Conservation (phyloP, 2,888 invertebrate species). For the Willowsia nigromaculata region DNA sequence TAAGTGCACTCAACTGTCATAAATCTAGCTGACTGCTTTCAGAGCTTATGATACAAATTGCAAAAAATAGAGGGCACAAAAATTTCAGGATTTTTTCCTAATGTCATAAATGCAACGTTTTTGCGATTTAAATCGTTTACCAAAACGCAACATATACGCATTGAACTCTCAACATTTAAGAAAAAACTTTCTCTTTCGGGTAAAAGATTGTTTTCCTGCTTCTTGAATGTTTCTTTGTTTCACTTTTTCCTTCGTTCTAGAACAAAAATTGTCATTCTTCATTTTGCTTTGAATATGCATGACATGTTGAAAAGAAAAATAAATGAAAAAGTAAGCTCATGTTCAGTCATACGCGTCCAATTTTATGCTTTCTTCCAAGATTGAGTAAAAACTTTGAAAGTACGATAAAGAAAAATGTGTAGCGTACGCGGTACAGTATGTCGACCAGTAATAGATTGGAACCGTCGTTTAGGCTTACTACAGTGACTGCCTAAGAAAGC, state of each 20-base stretch:
- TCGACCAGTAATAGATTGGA: constrained; percentile 29
- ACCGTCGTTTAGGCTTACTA: constrained; percentile 27
- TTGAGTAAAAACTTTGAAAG: constrained; percentile 32
- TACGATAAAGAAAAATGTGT: background rate
- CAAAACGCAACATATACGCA: too few species aligned
- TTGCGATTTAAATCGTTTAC: too few species aligned
- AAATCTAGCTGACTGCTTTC: too few species aligned
- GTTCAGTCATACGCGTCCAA: constrained; percentile 56
- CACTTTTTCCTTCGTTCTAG: background rate
- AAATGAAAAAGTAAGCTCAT: background rate
- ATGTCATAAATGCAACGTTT: too few species aligned
- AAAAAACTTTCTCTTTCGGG: background rate
- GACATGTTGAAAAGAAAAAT: background rate
- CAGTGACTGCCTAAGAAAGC: background rate
- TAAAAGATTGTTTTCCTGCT: background rate
- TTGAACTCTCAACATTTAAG: too few species aligned
- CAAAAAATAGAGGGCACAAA: too few species aligned
- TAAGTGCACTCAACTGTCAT: too few species aligned
- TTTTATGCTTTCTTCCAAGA: constrained; percentile 49
- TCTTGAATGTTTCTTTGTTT: background rate
- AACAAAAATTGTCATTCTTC: background rate
- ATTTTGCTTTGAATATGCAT: background rate
- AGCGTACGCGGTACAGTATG: background rate
- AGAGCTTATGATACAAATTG: too few species aligned
- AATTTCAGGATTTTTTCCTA: too few species aligned